Evolutionary conservation across 1,140 invertebrate genomes (phyloP), one percentile per base, ranked within the genome.

Genomic region (Drosophila sucinea): DNA sequence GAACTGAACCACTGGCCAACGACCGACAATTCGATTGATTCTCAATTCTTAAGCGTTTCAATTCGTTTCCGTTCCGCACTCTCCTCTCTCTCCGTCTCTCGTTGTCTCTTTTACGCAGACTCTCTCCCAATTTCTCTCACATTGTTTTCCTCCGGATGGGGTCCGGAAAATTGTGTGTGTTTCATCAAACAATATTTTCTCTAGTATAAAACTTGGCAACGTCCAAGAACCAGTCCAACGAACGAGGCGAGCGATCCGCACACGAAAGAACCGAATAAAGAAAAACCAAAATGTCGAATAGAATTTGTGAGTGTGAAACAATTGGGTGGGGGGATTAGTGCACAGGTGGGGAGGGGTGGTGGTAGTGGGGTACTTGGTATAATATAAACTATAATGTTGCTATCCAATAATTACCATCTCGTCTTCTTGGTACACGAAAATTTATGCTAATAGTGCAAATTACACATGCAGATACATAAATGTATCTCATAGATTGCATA

Each of bases 151-250:
- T 86, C 82, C 79, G 74, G 81, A 76, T 70, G 44, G 73, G 66
- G 80, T 89, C 77, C 83, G 83, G 83, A 86, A 64, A 81, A 85
- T 76, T 67, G 56, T 77, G 47, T 77, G 70, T 55, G 55, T 72
- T 35, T 60, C 62, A 60, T 71, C 65, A 55, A 79, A 86, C 82
- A 87, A 79, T 87, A 87, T 79, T 89, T 87, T 69, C 82, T 86
- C 81, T 81, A 80, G 84, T 89, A 79, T 77, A 87, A 82, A 89
- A 83, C 77, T 89, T 89, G 84, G 84, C 84, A 89, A 81, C 84
- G 84, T 27, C 8, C 44, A 58, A 35, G 56, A 79, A 73, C 71
- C 44, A 51, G 75, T 66, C 81, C 55, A 73, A 76, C 78, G 79
- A 81, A 71, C 35, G 3, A 38, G 69, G 74, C 81, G 73, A 79